Evolutionary conservation across 2,797 vertebrate species (phyloP).

Genomic region (Gymnothorax javanicus): DNA sequence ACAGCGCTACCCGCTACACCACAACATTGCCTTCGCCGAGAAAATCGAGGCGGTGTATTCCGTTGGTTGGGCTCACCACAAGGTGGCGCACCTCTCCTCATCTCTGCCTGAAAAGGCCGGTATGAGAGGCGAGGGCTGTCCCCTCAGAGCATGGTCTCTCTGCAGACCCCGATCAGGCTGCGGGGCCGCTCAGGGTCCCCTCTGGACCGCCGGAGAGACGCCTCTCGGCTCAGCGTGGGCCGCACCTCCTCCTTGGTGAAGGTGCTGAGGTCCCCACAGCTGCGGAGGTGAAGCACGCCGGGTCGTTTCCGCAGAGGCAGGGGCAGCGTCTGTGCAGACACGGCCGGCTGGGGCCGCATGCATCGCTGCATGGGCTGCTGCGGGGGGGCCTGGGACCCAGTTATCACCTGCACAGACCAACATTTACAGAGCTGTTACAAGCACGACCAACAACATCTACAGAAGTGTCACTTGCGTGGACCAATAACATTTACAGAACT

Average conservation of each 20-base stretch:
- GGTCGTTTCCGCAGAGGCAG: constrained; percentile 56
- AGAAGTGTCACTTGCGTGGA: background rate
- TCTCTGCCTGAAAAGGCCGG: background rate
- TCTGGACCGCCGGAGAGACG: constrained; percentile 12
- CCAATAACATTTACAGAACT: too few relatives aligned
- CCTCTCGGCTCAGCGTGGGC: background rate
- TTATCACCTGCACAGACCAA: constrained; percentile 64
- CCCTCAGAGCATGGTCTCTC: constrained; percentile 79
- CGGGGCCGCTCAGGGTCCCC: constrained; percentile 66
- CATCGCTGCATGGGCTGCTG: background rate
- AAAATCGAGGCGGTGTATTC: background rate
- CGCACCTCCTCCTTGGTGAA: constrained; percentile 61
- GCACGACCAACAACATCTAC: background rate
- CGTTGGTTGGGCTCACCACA: background rate
- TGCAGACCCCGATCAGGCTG: constrained; percentile 76
- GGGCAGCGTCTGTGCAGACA: constrained; percentile 67
- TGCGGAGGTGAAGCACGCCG: constrained; percentile 73
- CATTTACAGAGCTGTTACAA: background rate
- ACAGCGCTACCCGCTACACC: too few relatives aligned
- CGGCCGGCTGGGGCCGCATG: constrained; percentile 41
- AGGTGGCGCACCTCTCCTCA: background rate
- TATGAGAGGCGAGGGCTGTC: background rate
- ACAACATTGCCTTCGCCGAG: too few relatives aligned
- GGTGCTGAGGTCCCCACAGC: constrained; percentile 81
- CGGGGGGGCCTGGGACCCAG: constrained; percentile 32